phyloP scores from a whole-genome alignment of 2,797 vertebrate species.

The Mormyrops attenuatus region DNA sequence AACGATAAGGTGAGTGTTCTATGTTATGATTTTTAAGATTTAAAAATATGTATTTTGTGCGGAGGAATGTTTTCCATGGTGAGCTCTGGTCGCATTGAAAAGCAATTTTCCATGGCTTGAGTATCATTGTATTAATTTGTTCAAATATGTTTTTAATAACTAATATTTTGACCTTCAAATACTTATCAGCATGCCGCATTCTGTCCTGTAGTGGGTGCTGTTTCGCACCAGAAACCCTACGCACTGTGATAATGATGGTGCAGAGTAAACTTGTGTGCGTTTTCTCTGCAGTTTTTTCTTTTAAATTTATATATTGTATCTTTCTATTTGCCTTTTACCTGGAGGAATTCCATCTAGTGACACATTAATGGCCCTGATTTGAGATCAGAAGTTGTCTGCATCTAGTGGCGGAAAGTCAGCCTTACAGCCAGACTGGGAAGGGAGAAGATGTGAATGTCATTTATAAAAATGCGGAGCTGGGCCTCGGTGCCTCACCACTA shows the following conservation, averaged over 20 bases:
- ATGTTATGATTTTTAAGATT: not conserved
- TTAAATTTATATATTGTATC: not conserved
- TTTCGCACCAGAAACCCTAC: not conserved
- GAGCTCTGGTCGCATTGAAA: not conserved
- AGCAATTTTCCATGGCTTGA: not conserved
- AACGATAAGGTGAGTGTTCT: not conserved
- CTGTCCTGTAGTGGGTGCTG: not conserved
- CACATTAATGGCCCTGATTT: not conserved
- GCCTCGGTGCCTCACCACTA: not conserved
- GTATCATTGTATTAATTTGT: not conserved
- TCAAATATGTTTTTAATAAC: not conserved
- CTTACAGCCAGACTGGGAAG: not conserved
- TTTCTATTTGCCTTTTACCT: not conserved
- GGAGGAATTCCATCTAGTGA: not conserved
- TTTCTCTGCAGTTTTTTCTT: not conserved
- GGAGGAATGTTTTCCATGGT: not conserved
- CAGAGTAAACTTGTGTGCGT: not conserved
- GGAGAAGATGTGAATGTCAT: not conserved
- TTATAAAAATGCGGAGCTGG: not conserved
- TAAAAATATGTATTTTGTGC: not conserved
- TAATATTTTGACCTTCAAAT: constrained; percentile 2
- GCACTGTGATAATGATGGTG: not conserved
- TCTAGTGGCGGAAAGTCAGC: not conserved
- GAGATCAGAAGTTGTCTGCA: not conserved
- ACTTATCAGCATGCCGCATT: not conserved